phyloP scores from a whole-genome alignment of 2,113 vertebrate genomes.

The Tetraodon nigroviridis region DNA sequence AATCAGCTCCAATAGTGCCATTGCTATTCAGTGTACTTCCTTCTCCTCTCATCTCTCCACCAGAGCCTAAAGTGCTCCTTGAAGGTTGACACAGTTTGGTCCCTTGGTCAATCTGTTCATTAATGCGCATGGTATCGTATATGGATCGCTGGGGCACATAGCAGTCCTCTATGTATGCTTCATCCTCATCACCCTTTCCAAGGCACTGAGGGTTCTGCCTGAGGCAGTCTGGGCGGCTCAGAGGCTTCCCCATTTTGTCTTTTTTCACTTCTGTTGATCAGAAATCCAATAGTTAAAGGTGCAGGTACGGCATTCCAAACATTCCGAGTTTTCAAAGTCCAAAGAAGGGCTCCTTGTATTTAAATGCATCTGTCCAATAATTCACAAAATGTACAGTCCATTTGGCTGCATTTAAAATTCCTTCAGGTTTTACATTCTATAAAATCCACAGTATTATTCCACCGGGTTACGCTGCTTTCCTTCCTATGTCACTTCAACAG shows the following conservation, averaged over 20 bases:
- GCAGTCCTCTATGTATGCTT: slow-evolving; percentile 97
- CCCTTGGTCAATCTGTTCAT: slow-evolving; percentile 98
- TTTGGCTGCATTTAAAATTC: slow-evolving; percentile 33
- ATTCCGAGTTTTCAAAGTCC: no score
- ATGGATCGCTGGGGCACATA: slow-evolving; percentile 99
- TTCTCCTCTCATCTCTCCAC: slow-evolving; percentile 75
- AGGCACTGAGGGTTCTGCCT: slow-evolving; percentile 93
- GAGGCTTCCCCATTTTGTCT: slow-evolving; percentile 90
- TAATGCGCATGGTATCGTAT: slow-evolving; percentile 98
- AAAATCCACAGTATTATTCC: slow-evolving; percentile 29
- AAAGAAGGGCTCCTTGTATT: slow-evolving; percentile 22
- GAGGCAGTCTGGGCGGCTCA: slow-evolving; percentile 97
- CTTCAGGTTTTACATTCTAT: slow-evolving; percentile 48
- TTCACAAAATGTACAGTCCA: slow-evolving; percentile 43
- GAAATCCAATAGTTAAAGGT: slow-evolving; percentile 29
- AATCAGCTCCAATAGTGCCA: slow-evolving; percentile 84
- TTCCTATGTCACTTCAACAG: slow-evolving; percentile 63
- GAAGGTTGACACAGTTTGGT: slow-evolving; percentile 90
- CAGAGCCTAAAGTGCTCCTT: slow-evolving; percentile 85
- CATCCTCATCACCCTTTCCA: slow-evolving; percentile 95
- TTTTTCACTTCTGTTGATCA: slow-evolving; percentile 12
- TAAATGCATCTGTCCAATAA: slow-evolving; percentile 28
- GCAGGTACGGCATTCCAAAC: slow-evolving; percentile 25
- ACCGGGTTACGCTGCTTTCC: not conserved
- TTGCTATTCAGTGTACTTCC: slow-evolving; percentile 93